A percentile compares a stretch with the other conserved stretches of the same genome.
phyloP scores from a whole-genome alignment of 23 tunicate genomes.

The Trididemnum nubilum region DNA sequence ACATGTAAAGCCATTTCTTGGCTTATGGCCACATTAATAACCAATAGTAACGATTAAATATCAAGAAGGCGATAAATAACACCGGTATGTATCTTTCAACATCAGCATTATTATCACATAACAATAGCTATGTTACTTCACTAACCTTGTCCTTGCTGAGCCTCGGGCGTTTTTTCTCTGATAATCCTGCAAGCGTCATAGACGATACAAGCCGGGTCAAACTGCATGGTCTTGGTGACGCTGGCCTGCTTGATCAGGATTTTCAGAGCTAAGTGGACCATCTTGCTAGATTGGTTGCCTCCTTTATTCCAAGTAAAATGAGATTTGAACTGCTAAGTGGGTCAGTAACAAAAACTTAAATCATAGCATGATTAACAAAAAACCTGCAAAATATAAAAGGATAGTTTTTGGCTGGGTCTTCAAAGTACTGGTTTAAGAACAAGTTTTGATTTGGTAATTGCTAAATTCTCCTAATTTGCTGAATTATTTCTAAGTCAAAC shows the following conservation, averaged over 20 bases:
- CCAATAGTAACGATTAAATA: too few relatives aligned
- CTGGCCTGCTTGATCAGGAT: slow-evolving; percentile 43
- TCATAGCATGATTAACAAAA: background rate
- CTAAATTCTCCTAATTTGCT: too few relatives aligned
- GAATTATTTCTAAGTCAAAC: too few relatives aligned
- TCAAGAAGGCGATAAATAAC: background rate
- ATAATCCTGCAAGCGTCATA: slow-evolving; percentile 88
- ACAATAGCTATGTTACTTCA: background rate
- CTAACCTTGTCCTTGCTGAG: slow-evolving; percentile 84
- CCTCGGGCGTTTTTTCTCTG: slow-evolving; percentile 88
- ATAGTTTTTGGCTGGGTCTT: too few relatives aligned
- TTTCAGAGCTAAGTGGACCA: slow-evolving; percentile 81
- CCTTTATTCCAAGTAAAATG: too few relatives aligned
- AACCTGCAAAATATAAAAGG: background rate
- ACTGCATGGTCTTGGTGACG: slow-evolving; percentile 86
- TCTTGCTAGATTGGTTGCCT: too few relatives aligned
- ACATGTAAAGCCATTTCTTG: too few relatives aligned
- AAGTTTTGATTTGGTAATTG: too few relatives aligned
- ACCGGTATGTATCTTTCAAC: background rate
- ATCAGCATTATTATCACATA: background rate
- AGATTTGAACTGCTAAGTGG: too few relatives aligned
- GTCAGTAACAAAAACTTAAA: too few relatives aligned
- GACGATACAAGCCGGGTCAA: slow-evolving; percentile 92
- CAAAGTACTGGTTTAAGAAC: too few relatives aligned
- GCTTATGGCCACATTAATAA: too few relatives aligned